Evolutionary conservation across 2,797 vertebrate genomes (phyloP).

Genomic region (Scyliorhinus canicula): DNA sequence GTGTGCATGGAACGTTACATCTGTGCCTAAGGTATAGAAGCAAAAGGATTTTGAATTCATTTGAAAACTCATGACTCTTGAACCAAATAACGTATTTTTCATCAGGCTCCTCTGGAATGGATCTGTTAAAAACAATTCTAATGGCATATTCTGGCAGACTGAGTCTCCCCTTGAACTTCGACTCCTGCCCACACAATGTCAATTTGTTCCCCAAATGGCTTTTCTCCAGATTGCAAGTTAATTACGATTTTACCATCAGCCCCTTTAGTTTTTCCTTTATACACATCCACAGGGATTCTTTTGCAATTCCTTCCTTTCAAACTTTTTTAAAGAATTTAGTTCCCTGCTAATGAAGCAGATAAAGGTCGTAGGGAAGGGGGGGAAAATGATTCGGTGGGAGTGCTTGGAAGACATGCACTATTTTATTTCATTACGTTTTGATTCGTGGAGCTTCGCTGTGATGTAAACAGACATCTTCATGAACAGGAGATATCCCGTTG

Average conservation of each 20-base stretch:
- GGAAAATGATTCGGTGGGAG: background rate
- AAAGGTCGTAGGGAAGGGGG: background rate
- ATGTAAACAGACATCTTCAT: background rate
- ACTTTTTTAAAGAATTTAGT: background rate
- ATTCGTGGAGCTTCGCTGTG: background rate
- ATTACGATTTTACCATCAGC: background rate
- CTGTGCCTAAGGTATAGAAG: background rate
- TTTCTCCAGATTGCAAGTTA: background rate
- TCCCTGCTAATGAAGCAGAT: background rate
- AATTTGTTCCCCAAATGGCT: background rate
- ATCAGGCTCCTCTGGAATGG: background rate
- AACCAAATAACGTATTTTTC: background rate
- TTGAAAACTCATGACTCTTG: background rate
- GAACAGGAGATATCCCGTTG: background rate
- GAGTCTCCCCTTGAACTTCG: background rate
- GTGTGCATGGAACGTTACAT: background rate
- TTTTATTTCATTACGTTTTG: background rate
- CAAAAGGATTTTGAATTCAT: constrained; percentile 9
- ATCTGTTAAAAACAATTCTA: background rate
- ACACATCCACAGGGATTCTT: background rate
- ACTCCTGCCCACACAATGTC: background rate
- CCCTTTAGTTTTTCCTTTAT: background rate
- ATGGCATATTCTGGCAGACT: background rate
- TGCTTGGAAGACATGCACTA: background rate
- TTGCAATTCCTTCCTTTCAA: background rate